Evolutionary conservation across 2,797 vertebrate genomes (phyloP).

Genomic region (Echeneis naucrates): DNA sequence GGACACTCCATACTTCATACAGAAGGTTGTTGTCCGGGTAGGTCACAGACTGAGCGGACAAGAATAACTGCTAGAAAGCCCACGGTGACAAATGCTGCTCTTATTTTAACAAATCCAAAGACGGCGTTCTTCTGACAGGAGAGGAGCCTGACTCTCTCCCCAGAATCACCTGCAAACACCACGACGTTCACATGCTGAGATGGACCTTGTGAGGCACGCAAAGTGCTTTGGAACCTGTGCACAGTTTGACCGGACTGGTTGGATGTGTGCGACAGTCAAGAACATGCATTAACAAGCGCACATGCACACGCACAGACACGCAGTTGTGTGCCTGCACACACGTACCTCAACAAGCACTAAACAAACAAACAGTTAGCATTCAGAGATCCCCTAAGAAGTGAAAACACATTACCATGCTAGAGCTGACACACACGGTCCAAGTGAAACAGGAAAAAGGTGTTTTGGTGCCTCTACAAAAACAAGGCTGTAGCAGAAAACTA

Average conservation of each 20-base stretch:
- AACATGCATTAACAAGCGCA: conserved; percentile 43
- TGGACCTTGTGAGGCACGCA: conserved; percentile 47
- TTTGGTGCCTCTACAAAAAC: conserved; percentile 91
- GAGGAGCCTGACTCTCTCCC: conserved; percentile 19
- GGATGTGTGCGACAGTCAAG: conserved; percentile 48
- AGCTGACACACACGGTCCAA: conserved; percentile 88
- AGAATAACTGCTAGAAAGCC: conserved; percentile 42
- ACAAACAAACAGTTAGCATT: conserved; percentile 81
- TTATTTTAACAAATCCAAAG: conserved; percentile 41
- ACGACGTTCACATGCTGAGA: conserved; percentile 53
- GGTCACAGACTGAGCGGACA: conserved; percentile 44
- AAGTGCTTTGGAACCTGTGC: conserved; percentile 62
- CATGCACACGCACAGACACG: conserved; percentile 37
- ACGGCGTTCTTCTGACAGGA: conserved; percentile 36
- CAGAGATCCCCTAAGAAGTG: conserved; percentile 88
- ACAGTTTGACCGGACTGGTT: conserved; percentile 35
- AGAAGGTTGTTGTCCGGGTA: conserved; percentile 17
- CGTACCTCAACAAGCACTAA: conserved; percentile 72
- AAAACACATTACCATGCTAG: conserved; percentile 93
- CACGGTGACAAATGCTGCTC: conserved; percentile 19
- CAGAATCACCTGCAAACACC: conserved; percentile 59
- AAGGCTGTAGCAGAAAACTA: conserved; percentile 83
- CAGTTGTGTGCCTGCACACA: conserved; percentile 57
- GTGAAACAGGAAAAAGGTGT: conserved; percentile 93
- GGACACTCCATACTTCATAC: conserved; percentile 27